Evolutionary conservation across 2,113 vertebrate genomes (phyloP).

Genomic region (Hylia prasina): DNA sequence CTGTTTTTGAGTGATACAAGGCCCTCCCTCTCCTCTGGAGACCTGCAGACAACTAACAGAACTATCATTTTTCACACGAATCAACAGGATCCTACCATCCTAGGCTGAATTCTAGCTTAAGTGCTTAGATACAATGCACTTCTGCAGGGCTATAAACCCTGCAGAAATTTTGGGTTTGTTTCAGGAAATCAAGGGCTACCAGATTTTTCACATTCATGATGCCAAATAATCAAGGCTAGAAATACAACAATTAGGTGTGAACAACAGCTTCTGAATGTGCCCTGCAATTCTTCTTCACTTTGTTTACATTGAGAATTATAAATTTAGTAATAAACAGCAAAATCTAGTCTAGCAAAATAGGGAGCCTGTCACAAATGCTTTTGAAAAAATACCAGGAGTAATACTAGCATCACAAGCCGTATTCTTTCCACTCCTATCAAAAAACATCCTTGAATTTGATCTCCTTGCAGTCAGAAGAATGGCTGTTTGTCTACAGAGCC

Average conservation of each 20-base stretch:
- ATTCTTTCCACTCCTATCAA: neutral
- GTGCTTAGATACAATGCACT: neutral
- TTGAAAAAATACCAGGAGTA: neutral
- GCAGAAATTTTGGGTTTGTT: neutral
- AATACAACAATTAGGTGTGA: neutral
- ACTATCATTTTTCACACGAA: neutral
- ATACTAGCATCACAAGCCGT: neutral
- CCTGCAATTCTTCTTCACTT: neutral
- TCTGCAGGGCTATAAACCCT: neutral
- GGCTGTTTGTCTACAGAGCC: neutral
- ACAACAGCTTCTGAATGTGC: neutral
- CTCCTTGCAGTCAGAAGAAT: neutral
- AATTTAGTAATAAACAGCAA: neutral
- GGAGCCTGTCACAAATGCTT: neutral
- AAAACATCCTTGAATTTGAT: neutral
- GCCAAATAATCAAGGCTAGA: neutral
- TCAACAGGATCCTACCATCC: neutral
- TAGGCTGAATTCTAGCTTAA: neutral
- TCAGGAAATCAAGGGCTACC: neutral
- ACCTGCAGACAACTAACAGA: neutral
- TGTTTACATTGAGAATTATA: conserved; percentile 10
- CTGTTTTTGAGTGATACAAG: neutral
- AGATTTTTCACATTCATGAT: neutral
- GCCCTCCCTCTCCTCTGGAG: neutral
- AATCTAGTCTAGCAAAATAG: neutral